Evolutionary conservation across 2,797 vertebrate genomes (phyloP).

Genomic region (Pristis pectinata): DNA sequence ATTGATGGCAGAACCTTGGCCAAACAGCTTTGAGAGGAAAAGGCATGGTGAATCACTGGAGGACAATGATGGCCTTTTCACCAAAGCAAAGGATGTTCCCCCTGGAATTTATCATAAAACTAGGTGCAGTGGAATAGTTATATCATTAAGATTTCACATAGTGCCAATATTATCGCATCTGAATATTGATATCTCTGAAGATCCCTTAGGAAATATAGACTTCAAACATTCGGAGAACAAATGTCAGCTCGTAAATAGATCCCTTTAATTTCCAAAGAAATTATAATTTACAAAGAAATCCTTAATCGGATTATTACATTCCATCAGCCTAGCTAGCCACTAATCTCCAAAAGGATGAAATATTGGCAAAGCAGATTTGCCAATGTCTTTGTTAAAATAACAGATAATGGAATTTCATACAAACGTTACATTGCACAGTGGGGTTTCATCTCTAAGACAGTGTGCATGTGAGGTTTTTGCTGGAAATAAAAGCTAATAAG

Average conservation of each 20-base stretch:
- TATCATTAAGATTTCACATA: not conserved
- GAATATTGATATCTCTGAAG: not conserved
- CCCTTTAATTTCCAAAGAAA: not conserved
- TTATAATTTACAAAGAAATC: not conserved
- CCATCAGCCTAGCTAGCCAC: not conserved
- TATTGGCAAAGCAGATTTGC: not conserved
- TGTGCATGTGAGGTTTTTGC: not conserved
- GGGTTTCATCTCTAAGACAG: not conserved
- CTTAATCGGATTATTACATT: not conserved
- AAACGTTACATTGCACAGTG: not conserved
- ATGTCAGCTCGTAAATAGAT: not conserved
- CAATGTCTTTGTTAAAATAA: not conserved
- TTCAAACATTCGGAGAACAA: not conserved
- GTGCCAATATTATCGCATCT: not conserved
- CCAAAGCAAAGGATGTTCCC: not conserved
- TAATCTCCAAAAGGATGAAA: not conserved
- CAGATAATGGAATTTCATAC: not conserved
- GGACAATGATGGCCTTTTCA: not conserved
- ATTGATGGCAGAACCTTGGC: not conserved
- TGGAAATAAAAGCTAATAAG: not conserved
- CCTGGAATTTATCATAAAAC: too few relatives aligned
- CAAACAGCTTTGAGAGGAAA: not conserved
- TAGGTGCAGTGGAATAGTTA: not conserved
- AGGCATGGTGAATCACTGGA: not conserved
- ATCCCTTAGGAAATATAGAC: not conserved